Evolutionary conservation across 1,140 invertebrate genomes (phyloP), one percentile per base, ranked within the genome.

Genomic region (Sweltsa coloradensis): DNA sequence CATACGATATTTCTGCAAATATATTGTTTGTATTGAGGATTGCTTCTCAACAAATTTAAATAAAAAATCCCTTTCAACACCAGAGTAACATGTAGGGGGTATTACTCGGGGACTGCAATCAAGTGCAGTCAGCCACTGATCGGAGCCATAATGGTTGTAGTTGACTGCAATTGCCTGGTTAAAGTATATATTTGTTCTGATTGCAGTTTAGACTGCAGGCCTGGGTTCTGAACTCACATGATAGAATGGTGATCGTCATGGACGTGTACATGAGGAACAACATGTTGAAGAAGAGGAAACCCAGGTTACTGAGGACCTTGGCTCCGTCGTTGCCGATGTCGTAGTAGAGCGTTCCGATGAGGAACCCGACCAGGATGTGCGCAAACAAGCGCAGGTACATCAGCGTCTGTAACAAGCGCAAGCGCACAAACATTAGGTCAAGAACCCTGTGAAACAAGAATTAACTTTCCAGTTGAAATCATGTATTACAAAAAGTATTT

Each of bases 261-360:
- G 93, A 92, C 1, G 92, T 94, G 69, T 97, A 97, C 88, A 97
- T 96, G 34, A 97, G 78, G 74, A 97, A 97, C 52, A 97, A 71
- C 83, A 97, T 90, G 62, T 92, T 94, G 78, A 97, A 97, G 72
- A 97, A 97, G 1, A 97, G 72, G 69, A 92, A 96, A 45, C 91
- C 92, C 55, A 94, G 78, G 65, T 98, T 98, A 62, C 91, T 95
- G 39, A 95, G 78, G 21, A 93, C 90, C 71, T 97, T 95, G 52
- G 83, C 83, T 52, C 88, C 91, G 60, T 95, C 89, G 59, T 94
- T 87, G 47, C 92, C 91, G 55, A 94, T 93, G 56, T 91, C 81
- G 59, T 89, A 91, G 64, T 95, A 96, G 22, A 95, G 71, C 19
- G 89, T 78, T 37, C 91, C 90, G 60, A 97, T 96, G 31, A 97